phyloP scores from a whole-genome alignment of 2,797 vertebrate genomes.

The Selene dorsalis region DNA sequence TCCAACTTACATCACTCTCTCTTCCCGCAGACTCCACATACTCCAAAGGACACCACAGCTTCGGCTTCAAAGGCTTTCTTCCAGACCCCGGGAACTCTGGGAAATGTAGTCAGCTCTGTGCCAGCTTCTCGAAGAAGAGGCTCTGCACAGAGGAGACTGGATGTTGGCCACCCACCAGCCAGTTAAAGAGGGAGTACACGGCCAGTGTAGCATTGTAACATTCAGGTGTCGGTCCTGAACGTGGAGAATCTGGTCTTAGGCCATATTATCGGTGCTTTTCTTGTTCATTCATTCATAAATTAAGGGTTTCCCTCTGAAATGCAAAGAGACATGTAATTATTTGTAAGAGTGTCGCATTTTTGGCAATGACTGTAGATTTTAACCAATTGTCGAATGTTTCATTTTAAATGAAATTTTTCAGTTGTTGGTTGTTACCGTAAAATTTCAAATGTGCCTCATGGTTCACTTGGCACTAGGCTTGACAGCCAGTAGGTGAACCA shows the following conservation, averaged over 20 bases:
- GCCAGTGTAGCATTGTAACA: constrained; percentile 5
- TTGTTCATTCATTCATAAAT: constrained; percentile 4
- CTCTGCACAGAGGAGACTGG: constrained; percentile 92
- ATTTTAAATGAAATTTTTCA: not conserved
- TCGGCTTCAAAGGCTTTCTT: constrained; percentile 88
- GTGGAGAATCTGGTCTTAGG: constrained; percentile 36
- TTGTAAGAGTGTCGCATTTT: constrained; percentile 15
- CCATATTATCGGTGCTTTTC: constrained; percentile 42
- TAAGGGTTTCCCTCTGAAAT: constrained; percentile 6
- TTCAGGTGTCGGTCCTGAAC: constrained; percentile 29
- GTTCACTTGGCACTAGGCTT: constrained; percentile 24
- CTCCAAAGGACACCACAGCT: constrained; percentile 85
- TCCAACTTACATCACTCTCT: constrained; percentile 30
- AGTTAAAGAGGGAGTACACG: constrained; percentile 66
- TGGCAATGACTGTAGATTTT: constrained; percentile 4
- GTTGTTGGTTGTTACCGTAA: constrained; percentile 1
- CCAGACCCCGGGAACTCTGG: constrained; percentile 90
- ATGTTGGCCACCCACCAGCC: constrained; percentile 84
- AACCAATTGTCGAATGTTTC: not conserved
- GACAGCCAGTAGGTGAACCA: constrained; percentile 18
- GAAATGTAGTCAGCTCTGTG: constrained; percentile 63
- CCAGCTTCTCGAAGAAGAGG: constrained; percentile 79
- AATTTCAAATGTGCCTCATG: constrained; percentile 35
- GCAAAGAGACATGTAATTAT: not conserved
- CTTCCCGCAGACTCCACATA: constrained; percentile 84